Evolutionary conservation across 2,888 invertebrate genomes (phyloP), one percentile per base, ranked within the genome.

Genomic region (Dendrolimus houi): DNA sequence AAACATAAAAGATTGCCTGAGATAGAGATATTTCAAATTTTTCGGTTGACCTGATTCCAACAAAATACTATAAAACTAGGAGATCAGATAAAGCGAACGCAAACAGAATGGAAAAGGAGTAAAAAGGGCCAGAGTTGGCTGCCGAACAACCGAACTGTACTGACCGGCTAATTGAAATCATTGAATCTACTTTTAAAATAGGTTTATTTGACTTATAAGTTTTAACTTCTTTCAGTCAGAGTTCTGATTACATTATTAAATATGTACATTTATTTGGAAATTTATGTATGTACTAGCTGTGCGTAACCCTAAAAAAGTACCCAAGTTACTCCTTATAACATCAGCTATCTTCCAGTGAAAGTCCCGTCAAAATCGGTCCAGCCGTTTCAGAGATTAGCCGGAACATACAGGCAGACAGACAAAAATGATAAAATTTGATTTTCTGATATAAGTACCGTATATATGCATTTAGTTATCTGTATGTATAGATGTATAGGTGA

Each of bases 21-120:
- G 77, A 83, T 81, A 76, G 79, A 85, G 81, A 83, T 85, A 80
- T 85, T 85, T 85, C 83, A 81, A 85, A 87, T 87, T 86, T 85
- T 79, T 77, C 85, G 85, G 77, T 84, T 72, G 84, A 83, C 77
- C 79, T 77, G 78, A 74, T 71, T 69, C 64, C 67, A 70, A 58
- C 60, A 58, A 64, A 74, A 75, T 74, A 79, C 77, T 72, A 72
- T 74, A 69, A 73, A 72, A 75, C 71, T 72, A 70, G 71, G 69
- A 75, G 79, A 83, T 83, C 77, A 79, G 81, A 81, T 80, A 81
- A 81, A 81, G 72, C 68, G 68, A 77, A 77, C 70, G 76, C 72
- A 80, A 83, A 79, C 74, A 79, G 77, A 74, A 69, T 74, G 78
- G 74, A 78, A 79, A 72, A 72, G 61, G 67, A 71, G 71, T 70